Evolutionary conservation across 2,888 invertebrate genomes (phyloP).

Genomic region (Andrena dorsata): DNA sequence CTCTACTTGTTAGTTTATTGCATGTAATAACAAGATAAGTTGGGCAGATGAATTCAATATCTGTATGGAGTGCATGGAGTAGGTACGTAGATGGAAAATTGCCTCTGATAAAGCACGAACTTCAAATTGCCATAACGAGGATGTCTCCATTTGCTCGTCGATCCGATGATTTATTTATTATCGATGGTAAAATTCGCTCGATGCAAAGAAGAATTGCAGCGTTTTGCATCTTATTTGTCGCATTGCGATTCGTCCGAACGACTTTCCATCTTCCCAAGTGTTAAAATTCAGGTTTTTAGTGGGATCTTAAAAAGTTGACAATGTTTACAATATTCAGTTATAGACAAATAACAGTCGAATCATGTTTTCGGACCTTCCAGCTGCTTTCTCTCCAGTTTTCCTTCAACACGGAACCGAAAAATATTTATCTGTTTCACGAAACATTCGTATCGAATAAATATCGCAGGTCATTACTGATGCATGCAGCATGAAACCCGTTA

Average conservation of each 20-base stretch:
- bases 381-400: too few relatives aligned
- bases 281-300: too few relatives aligned
- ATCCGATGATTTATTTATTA: conserved; percentile 27
- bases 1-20: conserved; percentile 53
- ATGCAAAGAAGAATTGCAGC: neutral
- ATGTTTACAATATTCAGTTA: too few relatives aligned
- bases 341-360: too few relatives aligned
- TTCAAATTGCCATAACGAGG: conserved; percentile 13
- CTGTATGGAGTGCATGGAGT: conserved; percentile 19
- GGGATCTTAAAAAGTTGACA: too few relatives aligned
- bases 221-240: neutral
- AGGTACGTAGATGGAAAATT: conserved; percentile 42
- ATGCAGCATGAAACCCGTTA: conserved; percentile 1
- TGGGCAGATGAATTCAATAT: conserved; percentile 53
- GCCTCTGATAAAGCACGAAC: conserved; percentile 29
- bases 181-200: conserved; percentile 3
- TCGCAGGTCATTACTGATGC: neutral
- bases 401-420: too few relatives aligned
- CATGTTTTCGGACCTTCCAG: too few relatives aligned
- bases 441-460: too few relatives aligned
- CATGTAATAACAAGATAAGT: conserved; percentile 49
- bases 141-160: conserved; percentile 14
- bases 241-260: too few relatives aligned
- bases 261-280: too few relatives aligned
- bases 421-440: too few relatives aligned